Evolutionary conservation across 2,888 invertebrate species (phyloP).

Genomic region (Vandiemenella viatica): DNA sequence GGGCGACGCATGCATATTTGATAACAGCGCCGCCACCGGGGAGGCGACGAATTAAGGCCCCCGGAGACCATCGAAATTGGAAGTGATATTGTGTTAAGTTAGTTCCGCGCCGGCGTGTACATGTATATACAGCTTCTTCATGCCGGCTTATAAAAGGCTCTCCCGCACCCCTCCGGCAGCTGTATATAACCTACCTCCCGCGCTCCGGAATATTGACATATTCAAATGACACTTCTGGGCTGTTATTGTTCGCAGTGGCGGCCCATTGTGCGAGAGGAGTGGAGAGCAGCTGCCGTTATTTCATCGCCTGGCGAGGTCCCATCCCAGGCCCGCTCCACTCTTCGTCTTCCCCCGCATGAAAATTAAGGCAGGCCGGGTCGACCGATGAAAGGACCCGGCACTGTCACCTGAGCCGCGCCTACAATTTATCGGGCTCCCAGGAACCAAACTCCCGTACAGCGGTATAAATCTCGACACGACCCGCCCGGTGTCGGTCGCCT

Average conservation of each 20-base stretch:
- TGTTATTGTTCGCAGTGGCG: conserved; percentile 12
- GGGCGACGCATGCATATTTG: conserved; percentile 15
- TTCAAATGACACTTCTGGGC: conserved; percentile 14
- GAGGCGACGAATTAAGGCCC: conserved; percentile 14
- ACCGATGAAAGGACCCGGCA: not conserved
- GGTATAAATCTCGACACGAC: not conserved
- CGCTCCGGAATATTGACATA: conserved; percentile 14
- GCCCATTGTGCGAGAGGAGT: not conserved
- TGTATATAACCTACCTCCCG: conserved; percentile 8
- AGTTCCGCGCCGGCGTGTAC: conserved; percentile 5
- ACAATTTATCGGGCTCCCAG: not conserved
- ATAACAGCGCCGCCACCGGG: conserved; percentile 9
- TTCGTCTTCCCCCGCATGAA: not conserved
- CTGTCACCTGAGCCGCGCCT: not conserved
- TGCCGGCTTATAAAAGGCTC: conserved; percentile 2
- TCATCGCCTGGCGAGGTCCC: not conserved
- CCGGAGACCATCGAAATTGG: conserved; percentile 14
- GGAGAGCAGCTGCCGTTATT: not conserved
- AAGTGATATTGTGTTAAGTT: conserved; percentile 16
- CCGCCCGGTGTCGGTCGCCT: not conserved
- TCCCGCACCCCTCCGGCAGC: conserved; percentile 2
- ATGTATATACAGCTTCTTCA: no score
- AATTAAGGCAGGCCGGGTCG: no score
- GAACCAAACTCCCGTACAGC: not conserved
- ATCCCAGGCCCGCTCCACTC: not conserved